Conservation (phyloP, 1,140 invertebrate genomes). For the Euura saliciscinereae region DNA sequence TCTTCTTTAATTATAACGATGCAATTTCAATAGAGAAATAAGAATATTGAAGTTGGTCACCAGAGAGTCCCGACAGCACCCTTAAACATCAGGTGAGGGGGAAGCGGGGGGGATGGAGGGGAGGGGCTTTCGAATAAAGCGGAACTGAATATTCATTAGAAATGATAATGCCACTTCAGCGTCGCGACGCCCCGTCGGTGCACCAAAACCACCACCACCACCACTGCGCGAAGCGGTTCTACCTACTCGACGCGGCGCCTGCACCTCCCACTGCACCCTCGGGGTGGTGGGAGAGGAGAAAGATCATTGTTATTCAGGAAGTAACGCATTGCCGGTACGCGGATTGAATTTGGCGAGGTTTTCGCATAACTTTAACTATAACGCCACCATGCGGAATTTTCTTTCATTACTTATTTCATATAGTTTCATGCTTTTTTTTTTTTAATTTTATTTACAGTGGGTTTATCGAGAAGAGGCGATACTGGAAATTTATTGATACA, state of each 20-base stretch:
- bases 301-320: slow-evolving; percentile 53
- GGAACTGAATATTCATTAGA: slow-evolving; percentile 56
- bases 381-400: not conserved
- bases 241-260: slow-evolving; percentile 21
- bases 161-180: slow-evolving; percentile 48
- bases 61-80: slow-evolving; percentile 37
- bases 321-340: slow-evolving; percentile 24
- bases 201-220: slow-evolving; percentile 15
- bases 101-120: no score
- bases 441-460: no score
- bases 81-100: slow-evolving; percentile 8
- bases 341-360: slow-evolving; percentile 32
- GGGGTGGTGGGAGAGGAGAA: slow-evolving; percentile 29
- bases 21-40: no score
- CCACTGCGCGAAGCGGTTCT: slow-evolving; percentile 12
- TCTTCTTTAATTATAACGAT: no score
- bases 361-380: slow-evolving; percentile 28
- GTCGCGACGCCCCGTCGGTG: slow-evolving; percentile 11
- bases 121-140: slow-evolving; percentile 42
- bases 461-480: not conserved
- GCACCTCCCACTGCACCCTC: slow-evolving; percentile 25
- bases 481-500: no score
- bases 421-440: not conserved
- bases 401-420: not conserved
- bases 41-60: no score